Conservation (phyloP, 2,888 invertebrate species). For the Nomada goodeniana region DNA sequence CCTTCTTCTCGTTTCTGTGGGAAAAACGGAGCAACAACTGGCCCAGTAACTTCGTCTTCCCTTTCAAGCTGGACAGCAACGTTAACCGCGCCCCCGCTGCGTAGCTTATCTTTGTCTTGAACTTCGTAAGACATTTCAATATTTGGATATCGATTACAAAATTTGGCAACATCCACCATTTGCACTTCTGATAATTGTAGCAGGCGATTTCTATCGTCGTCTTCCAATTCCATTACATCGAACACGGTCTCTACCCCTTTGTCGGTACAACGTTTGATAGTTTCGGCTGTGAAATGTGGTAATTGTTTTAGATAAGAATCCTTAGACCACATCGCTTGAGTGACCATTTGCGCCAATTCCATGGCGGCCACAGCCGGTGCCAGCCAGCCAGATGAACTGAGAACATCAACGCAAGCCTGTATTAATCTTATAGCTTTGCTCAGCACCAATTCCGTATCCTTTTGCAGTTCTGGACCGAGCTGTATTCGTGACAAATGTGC, state of each 20-base stretch:
- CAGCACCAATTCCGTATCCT: conserved; percentile 96
- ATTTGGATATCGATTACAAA: conserved; percentile 99
- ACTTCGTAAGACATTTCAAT: conserved; percentile 98
- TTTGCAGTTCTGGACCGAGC: conserved; percentile 97
- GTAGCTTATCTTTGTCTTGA: conserved; percentile 90
- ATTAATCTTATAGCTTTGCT: conserved; percentile 94
- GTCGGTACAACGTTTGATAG: conserved; percentile 95
- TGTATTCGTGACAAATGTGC: conserved; percentile 98
- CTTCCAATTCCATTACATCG: conserved; percentile 98
- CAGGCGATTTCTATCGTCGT: conserved; percentile 92
- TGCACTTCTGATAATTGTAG: conserved; percentile 93
- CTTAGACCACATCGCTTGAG: conserved; percentile 99
- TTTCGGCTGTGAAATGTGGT: conserved; percentile 96
- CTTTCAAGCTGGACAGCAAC: conserved; percentile 96
- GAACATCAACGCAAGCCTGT: conserved; percentile 97
- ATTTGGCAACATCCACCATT: conserved; percentile 99
- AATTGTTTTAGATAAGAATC: conserved; percentile 98
- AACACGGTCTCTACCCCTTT: conserved; percentile 97
- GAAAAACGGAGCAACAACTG: conserved; percentile 99
- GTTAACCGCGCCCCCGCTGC: conserved; percentile 92
- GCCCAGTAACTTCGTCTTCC: conserved; percentile 98
- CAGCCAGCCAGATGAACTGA: conserved; percentile 98
- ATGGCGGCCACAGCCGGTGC: conserved; percentile 99
- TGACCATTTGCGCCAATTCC: conserved; percentile 99
- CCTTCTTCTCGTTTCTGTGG: conserved; percentile 97